Evolutionary conservation across 2,888 invertebrate genomes (phyloP).

Genomic region (Diarsia rubi): DNA sequence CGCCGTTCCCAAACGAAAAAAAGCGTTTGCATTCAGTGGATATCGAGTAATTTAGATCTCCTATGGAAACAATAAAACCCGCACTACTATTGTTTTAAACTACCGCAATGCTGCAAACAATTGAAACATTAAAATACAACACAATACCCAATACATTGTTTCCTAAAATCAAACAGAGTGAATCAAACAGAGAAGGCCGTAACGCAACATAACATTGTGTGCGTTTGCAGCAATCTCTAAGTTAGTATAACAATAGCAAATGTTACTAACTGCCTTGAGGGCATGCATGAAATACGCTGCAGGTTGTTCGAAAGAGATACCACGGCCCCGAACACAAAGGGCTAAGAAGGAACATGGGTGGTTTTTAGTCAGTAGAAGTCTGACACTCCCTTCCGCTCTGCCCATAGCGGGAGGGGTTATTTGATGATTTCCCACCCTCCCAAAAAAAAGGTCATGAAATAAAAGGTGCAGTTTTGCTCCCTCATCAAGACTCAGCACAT

Average conservation of each 20-base stretch:
- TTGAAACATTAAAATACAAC: constrained; percentile 49
- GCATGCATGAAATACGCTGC: no score
- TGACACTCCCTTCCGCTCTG: no score
- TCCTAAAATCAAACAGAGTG: constrained; percentile 45
- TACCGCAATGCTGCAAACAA: constrained; percentile 40
- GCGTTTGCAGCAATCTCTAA: constrained; percentile 17
- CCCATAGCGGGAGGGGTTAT: no score
- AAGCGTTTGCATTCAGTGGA: neutral
- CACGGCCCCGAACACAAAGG: no score
- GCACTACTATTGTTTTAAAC: constrained; percentile 36
- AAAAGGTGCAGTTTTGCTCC: no score
- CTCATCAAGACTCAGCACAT: no score
- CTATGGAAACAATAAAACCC: constrained; percentile 11
- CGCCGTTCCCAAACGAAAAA: neutral
- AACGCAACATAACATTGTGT: constrained; percentile 36
- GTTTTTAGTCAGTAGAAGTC: no score
- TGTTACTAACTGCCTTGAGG: neutral
- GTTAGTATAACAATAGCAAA: neutral
- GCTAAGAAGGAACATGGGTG: no score
- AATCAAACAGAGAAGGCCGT: constrained; percentile 8
- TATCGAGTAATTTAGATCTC: constrained; percentile 14
- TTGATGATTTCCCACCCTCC: no score
- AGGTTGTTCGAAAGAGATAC: no score
- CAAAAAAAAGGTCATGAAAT: no score
- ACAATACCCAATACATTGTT: constrained; percentile 51